Evolutionary conservation across 2,888 invertebrate species (phyloP).

Genomic region (Drosophila borborema): DNA sequence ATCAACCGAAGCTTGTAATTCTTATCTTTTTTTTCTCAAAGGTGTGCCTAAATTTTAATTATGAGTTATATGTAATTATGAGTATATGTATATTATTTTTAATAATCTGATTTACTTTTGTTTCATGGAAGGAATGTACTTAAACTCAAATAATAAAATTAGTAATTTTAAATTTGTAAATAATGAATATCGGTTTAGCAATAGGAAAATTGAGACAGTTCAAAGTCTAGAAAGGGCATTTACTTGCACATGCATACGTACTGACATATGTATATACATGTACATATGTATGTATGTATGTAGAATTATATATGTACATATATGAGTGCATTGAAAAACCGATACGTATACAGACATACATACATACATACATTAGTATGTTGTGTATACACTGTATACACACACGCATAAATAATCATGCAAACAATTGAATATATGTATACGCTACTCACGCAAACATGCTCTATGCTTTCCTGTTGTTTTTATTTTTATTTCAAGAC

Average conservation of each 20-base stretch:
- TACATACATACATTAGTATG: background rate
- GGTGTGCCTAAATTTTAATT: background rate
- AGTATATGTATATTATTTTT: background rate
- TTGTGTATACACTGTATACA: conserved; percentile 14
- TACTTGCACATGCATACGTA: background rate
- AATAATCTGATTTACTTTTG: background rate
- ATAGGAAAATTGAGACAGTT: background rate
- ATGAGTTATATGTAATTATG: no score
- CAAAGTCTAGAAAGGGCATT: conserved; percentile 13
- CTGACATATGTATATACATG: background rate
- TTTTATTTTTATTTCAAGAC: conserved; percentile 49
- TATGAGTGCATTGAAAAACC: conserved; percentile 2
- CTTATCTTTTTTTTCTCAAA: background rate
- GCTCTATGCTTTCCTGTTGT: conserved; percentile 8
- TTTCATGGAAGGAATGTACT: background rate
- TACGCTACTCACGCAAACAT: conserved; percentile 16
- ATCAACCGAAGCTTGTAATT: background rate
- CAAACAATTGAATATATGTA: conserved; percentile 15
- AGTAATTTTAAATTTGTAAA: background rate
- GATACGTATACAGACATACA: background rate
- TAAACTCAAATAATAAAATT: background rate
- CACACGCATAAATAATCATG: conserved; percentile 7
- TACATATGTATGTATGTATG: background rate
- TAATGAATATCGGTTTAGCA: background rate
- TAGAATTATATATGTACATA: background rate